Percentiles rank a stretch among this genome's conserved stretches.
Evolutionary conservation across 2,888 invertebrate species (phyloP).

Genomic region (Crossocerus cetratus): DNA sequence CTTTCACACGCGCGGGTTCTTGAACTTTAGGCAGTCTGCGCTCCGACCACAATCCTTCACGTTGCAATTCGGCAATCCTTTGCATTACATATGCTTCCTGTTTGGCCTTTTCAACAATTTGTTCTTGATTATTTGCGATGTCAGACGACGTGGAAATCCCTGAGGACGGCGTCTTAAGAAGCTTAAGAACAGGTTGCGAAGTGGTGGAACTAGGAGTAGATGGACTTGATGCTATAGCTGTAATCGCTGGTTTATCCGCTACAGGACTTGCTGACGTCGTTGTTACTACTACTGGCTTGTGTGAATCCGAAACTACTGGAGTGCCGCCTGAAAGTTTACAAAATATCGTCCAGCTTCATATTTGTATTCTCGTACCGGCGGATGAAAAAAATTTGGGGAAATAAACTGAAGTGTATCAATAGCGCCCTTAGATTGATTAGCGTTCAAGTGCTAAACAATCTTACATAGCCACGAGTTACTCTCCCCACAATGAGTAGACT

Average conservation of each 20-base stretch:
- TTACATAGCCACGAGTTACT: constrained; percentile 65
- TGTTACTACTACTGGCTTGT: constrained; percentile 63
- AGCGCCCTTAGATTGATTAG: constrained; percentile 58
- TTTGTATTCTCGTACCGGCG: not conserved
- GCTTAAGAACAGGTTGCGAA: constrained; percentile 71
- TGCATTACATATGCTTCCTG: constrained; percentile 97
- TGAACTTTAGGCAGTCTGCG: constrained; percentile 93
- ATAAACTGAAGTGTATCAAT: constrained; percentile 38
- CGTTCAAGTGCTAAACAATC: constrained; percentile 47
- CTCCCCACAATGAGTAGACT: constrained; percentile 57
- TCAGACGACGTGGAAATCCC: constrained; percentile 64
- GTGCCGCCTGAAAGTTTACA: constrained; percentile 78
- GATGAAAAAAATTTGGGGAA: not conserved
- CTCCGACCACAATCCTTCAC: constrained; percentile 97
- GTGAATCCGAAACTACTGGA: constrained; percentile 65
- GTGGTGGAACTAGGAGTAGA: constrained; percentile 43
- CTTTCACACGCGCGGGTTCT: constrained; percentile 92
- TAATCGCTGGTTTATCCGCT: constrained; percentile 70
- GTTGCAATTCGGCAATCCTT: constrained; percentile 92
- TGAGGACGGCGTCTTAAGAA: constrained; percentile 70
- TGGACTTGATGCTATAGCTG: constrained; percentile 40
- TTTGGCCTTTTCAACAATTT: constrained; percentile 91
- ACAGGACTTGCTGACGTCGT: constrained; percentile 67
- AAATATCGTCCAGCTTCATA: not conserved
- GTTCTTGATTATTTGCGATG: constrained; percentile 81